These are phyloP conservation scores for Caerostris darwini DNA, from an alignment of 1,140 invertebrate genomes.

Conservation along the genomic window DNA sequence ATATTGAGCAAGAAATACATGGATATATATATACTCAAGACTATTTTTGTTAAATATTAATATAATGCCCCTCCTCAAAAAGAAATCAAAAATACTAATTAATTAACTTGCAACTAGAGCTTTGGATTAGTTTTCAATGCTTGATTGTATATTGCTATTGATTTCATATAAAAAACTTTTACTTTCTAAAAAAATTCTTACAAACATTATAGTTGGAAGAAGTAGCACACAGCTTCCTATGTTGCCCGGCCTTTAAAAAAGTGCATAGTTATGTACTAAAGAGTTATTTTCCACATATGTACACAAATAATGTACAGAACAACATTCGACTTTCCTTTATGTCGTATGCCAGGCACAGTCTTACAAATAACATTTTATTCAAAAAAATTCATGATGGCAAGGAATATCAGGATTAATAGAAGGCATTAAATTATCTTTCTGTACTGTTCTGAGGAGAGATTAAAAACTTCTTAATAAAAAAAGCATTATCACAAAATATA, in stretches of 20 bases:
- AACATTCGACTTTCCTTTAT: constrained; percentile 45
- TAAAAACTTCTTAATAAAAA: constrained; percentile 67
- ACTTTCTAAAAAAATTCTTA: constrained; percentile 53
- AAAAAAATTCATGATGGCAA: constrained; percentile 52
- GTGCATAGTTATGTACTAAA: constrained; percentile 64
- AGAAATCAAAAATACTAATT: background rate
- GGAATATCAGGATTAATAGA: constrained; percentile 60
- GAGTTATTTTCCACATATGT: constrained; percentile 41
- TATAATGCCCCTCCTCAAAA: background rate
- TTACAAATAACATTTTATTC: constrained; percentile 51
- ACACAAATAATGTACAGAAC: constrained; percentile 72
- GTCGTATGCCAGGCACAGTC: constrained; percentile 1
- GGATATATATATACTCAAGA: background rate
- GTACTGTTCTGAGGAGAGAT: background rate
- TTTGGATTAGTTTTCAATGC: background rate
- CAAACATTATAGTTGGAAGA: constrained; percentile 57
- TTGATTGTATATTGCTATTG: constrained; percentile 29
- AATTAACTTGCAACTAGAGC: background rate
- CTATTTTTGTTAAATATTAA: background rate
- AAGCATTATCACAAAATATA: constrained; percentile 76
- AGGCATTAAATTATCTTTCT: constrained; percentile 35
- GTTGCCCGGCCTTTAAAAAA: constrained; percentile 49
- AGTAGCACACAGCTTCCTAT: constrained; percentile 35
- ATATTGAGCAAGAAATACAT: background rate
- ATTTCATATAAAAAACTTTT: constrained; percentile 39